A percentile compares a stretch with the other conserved stretches of the same genome.
Evolutionary conservation across 2,797 vertebrate genomes (phyloP).

Genomic region (Allobates femoralis): DNA sequence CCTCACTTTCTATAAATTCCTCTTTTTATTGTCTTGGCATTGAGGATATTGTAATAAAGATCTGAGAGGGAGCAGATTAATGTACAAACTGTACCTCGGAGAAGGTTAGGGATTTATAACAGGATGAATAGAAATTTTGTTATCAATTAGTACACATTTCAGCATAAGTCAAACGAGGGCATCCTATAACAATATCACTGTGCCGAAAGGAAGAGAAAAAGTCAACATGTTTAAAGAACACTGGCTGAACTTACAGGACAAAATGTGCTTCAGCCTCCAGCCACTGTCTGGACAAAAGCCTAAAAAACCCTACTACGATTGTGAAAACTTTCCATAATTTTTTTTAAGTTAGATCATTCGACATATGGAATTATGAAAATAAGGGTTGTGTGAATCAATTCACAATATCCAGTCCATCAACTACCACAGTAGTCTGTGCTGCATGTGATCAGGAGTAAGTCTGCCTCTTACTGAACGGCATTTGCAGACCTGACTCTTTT

Average conservation of each 20-base stretch:
- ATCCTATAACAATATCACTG: slow-evolving; percentile 2
- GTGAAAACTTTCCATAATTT: neutral
- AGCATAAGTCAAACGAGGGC: neutral
- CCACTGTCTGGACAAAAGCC: neutral
- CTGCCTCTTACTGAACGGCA: no score
- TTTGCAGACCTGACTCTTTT: no score
- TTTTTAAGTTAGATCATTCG: neutral
- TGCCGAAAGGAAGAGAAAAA: neutral
- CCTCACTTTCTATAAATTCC: slow-evolving; percentile 20
- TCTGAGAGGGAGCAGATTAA: neutral
- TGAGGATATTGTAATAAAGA: slow-evolving; percentile 20
- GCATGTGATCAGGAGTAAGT: no score
- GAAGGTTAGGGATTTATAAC: slow-evolving; percentile 1
- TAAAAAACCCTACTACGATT: neutral
- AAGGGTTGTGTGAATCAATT: no score
- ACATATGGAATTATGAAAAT: no score
- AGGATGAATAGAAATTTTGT: slow-evolving; percentile 18
- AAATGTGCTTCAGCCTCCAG: neutral
- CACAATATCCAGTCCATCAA: no score
- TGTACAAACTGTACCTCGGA: neutral
- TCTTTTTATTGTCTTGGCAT: slow-evolving; percentile 14
- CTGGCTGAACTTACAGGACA: neutral
- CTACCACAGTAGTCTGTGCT: no score
- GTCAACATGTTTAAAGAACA: neutral
- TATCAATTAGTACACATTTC: slow-evolving; percentile 35